These are phyloP conservation scores for Pomatorhinus ruficollis DNA, from an alignment of 2,113 vertebrate genomes.

Conservation along the genomic window DNA sequence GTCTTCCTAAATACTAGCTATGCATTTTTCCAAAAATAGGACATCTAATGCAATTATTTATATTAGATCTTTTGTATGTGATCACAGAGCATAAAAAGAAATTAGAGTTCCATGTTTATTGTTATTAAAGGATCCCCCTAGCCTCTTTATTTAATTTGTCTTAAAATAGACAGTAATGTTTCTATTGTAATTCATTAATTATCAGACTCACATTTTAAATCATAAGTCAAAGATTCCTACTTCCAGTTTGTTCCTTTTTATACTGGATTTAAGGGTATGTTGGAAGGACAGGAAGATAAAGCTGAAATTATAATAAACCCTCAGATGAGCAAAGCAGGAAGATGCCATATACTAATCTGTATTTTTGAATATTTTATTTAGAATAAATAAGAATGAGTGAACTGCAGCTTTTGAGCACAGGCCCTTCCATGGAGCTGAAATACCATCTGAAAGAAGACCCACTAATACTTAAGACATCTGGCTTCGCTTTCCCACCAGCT, in stretches of 20 bases:
- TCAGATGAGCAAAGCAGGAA: neutral
- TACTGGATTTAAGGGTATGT: neutral
- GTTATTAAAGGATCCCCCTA: slow-evolving; percentile 6
- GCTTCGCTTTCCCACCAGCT: neutral
- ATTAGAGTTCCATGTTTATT: slow-evolving; percentile 28
- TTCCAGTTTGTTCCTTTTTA: neutral
- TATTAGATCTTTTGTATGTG: slow-evolving; percentile 42
- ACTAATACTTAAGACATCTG: neutral
- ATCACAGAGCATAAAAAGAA: slow-evolving; percentile 36
- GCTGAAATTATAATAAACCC: neutral
- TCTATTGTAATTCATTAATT: neutral
- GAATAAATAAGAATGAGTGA: neutral
- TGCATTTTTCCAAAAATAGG: slow-evolving; percentile 45
- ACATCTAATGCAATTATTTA: slow-evolving; percentile 43
- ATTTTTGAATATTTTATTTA: neutral
- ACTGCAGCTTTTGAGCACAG: neutral
- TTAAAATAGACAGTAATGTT: neutral
- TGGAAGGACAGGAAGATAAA: neutral
- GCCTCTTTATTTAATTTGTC: slow-evolving; percentile 1
- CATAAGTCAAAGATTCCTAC: neutral
- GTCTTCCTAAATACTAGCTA: slow-evolving; percentile 26
- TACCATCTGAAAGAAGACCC: neutral
- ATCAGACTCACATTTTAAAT: neutral
- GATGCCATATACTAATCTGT: neutral
- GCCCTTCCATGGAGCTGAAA: neutral